Evolutionary conservation across 2,797 vertebrate species (phyloP).

Genomic region (Pelodytes ibericus): DNA sequence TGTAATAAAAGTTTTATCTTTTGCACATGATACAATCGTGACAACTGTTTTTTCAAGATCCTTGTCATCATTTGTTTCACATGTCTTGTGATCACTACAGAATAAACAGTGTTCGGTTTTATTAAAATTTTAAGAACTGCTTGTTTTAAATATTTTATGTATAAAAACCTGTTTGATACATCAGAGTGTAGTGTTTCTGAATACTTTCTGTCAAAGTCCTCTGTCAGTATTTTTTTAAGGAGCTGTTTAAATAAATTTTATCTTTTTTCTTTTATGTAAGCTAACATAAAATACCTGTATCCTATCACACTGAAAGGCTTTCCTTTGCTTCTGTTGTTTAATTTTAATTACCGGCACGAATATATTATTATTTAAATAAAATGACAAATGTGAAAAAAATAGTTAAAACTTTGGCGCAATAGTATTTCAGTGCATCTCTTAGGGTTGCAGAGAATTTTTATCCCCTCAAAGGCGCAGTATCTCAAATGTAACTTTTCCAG

Average conservation of each 20-base stretch:
- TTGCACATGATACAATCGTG: background rate
- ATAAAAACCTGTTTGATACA: constrained; percentile 18
- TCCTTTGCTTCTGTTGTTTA: too few species aligned
- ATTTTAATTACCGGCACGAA: too few species aligned
- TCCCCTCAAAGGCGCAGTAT: too few species aligned
- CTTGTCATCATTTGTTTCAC: constrained; percentile 18
- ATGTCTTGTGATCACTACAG: constrained; percentile 44
- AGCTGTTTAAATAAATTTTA: constrained; percentile 10
- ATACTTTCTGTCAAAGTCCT: constrained; percentile 21
- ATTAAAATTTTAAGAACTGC: constrained; percentile 32
- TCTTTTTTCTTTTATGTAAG: constrained; percentile 1
- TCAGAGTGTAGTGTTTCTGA: background rate
- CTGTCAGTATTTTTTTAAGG: constrained; percentile 24
- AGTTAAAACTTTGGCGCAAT: too few species aligned
- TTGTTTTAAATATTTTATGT: constrained; percentile 36
- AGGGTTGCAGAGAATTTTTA: too few species aligned
- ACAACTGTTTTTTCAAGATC: constrained; percentile 1
- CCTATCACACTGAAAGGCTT: too few species aligned
- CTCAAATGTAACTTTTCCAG: too few species aligned
- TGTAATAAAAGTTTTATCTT: constrained; percentile 6
- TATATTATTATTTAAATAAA: too few species aligned
- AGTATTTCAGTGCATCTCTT: too few species aligned
- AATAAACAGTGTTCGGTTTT: constrained; percentile 31
- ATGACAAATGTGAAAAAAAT: too few species aligned
- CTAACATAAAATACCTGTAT: background rate